Conservation (phyloP, 2,797 vertebrate species). For the Glyptemys insculpta region DNA sequence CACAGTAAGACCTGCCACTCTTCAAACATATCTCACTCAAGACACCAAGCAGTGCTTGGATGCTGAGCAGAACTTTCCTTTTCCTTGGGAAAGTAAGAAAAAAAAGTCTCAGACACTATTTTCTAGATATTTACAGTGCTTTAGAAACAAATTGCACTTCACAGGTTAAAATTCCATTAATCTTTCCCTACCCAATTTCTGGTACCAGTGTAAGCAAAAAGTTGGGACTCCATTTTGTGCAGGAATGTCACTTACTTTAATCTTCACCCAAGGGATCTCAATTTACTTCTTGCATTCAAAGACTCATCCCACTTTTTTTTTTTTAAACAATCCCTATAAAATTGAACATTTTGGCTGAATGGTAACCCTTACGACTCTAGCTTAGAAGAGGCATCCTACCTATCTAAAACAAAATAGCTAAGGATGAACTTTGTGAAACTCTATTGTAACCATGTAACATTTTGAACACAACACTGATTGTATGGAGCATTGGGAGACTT, state of each 20-base stretch:
- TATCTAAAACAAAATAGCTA: not conserved
- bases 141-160: not conserved
- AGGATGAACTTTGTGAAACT: not conserved
- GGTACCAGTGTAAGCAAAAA: not conserved
- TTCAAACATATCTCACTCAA: not conserved
- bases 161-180: not conserved
- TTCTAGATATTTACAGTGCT: fast-evolving
- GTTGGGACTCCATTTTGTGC: not conserved
- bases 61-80: not conserved
- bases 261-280: not conserved
- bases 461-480: fast-evolving
- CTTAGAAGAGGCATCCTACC: not conserved
- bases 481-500: not conserved
- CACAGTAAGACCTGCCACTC: fast-evolving
- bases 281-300: not conserved
- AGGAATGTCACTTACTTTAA: not conserved
- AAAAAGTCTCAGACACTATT: not conserved
- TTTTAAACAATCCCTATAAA: not conserved
- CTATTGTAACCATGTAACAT: not conserved
- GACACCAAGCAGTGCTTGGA: not conserved
- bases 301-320: too few species aligned
- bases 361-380: not conserved
- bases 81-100: not conserved
- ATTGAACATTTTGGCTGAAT: not conserved
- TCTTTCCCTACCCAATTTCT: not conserved